phyloP scores from a whole-genome alignment of 2,888 invertebrate genomes.

The Megamerina dolium region DNA sequence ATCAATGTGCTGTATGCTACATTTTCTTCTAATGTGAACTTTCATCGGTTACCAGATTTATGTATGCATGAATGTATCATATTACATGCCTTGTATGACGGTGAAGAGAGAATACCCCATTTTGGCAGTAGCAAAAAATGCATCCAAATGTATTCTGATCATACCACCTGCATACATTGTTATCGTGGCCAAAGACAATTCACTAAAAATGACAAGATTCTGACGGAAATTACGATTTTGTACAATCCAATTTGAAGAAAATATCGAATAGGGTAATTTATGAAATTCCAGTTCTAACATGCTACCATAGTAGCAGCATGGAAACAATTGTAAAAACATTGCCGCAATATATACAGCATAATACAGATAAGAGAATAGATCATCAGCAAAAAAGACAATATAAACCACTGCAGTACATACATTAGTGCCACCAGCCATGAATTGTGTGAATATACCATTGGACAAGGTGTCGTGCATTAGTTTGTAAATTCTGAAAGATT shows the following conservation, averaged over 20 bases:
- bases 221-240: slow-evolving; percentile 15
- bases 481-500: slow-evolving; percentile 15
- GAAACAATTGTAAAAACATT: slow-evolving; percentile 19
- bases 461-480: slow-evolving; percentile 15
- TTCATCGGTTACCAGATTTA: no score
- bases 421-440: slow-evolving; percentile 16
- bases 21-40: no score
- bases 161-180: slow-evolving; percentile 20
- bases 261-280: slow-evolving; percentile 21
- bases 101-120: slow-evolving; percentile 23
- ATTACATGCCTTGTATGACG: slow-evolving; percentile 12
- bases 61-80: no score
- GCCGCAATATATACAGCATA: slow-evolving; percentile 14
- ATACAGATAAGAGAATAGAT: slow-evolving; percentile 15
- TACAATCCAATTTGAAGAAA: slow-evolving; percentile 21
- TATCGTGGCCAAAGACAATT: slow-evolving; percentile 12
- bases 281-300: slow-evolving; percentile 20
- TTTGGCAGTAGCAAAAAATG: slow-evolving; percentile 23
- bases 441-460: slow-evolving; percentile 12
- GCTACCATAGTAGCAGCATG: slow-evolving; percentile 22
- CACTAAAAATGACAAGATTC: slow-evolving; percentile 17
- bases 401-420: slow-evolving; percentile 20
- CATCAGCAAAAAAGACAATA: slow-evolving; percentile 20
- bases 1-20: no score
- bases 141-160: slow-evolving; percentile 18